These are phyloP conservation scores for Eutolmus rufibarbis DNA, from an alignment of 2,888 invertebrate genomes.

Conservation along the genomic window DNA sequence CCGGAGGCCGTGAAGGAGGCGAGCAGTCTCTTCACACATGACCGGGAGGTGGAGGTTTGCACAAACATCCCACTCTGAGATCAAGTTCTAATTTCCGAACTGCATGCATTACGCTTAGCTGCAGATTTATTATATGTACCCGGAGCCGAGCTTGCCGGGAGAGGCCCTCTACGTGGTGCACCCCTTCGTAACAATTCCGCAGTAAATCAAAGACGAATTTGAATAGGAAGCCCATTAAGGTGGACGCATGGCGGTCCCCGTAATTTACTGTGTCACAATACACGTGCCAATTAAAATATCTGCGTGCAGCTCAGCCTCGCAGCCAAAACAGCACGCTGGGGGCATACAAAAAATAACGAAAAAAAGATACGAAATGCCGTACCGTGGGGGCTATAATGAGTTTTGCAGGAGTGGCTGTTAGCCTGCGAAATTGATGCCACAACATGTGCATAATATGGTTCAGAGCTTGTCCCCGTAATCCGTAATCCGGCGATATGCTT, in stretches of 20 bases:
- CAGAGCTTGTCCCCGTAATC: not conserved
- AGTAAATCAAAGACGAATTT: slow-evolving; percentile 38
- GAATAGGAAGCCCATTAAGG: slow-evolving; percentile 39
- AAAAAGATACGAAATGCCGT: not conserved
- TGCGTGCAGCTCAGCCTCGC: not conserved
- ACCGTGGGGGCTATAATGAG: not conserved
- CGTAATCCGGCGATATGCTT: not conserved
- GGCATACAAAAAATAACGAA: not conserved
- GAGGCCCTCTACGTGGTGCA: not conserved
- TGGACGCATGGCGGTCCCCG: slow-evolving; percentile 12
- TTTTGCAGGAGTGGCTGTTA: not conserved
- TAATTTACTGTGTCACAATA: slow-evolving; percentile 42
- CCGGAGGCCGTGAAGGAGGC: not conserved
- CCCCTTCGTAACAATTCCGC: slow-evolving; percentile 2
- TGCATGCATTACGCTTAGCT: slow-evolving; percentile 18
- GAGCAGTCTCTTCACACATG: not conserved
- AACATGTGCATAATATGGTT: not conserved
- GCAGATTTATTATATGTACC: slow-evolving; percentile 1
- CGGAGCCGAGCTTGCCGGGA: not conserved
- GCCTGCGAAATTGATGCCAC: slow-evolving; percentile 12
- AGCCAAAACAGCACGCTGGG: not conserved
- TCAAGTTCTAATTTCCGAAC: slow-evolving; percentile 33
- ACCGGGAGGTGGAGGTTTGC: not conserved
- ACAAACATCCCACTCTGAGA: not conserved
- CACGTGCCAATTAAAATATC: slow-evolving; percentile 43